These are phyloP conservation scores for Typhlomys cinereus DNA, from an alignment of 2,113 vertebrate genomes.

Conservation along the genomic window DNA sequence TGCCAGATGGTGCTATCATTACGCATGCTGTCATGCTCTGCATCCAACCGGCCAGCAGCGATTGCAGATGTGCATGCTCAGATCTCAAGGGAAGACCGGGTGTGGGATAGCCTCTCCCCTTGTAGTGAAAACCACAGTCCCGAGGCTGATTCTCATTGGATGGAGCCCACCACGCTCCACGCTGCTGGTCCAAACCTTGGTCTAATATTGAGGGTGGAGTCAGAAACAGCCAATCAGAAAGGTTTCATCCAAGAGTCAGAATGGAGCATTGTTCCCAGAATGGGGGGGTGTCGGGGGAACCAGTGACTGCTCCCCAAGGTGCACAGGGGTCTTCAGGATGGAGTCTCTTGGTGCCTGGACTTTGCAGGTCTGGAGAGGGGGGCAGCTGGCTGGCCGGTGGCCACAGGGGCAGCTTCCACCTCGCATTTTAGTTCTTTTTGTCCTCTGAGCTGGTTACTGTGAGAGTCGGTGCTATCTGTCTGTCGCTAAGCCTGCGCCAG, in stretches of 20 bases:
- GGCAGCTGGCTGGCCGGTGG: not conserved
- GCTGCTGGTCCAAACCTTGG: not conserved
- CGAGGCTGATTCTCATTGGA: not conserved
- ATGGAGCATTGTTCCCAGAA: not conserved
- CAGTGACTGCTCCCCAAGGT: too few relatives aligned
- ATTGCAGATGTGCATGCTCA: not conserved
- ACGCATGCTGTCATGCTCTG: too few relatives aligned
- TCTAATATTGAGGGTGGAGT: not conserved
- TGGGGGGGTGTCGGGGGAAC: not conserved
- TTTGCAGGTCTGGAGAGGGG: conserved; percentile 16
- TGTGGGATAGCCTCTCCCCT: not conserved
- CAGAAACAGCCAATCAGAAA: not conserved
- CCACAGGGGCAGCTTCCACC: not conserved
- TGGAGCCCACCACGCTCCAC: too few relatives aligned
- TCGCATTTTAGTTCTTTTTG: conserved; percentile 46
- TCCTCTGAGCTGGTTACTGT: not conserved
- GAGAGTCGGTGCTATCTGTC: not conserved
- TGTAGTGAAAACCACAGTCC: not conserved
- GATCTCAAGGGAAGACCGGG: accelerated
- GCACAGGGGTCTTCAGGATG: accelerated
- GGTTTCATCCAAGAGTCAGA: not conserved
- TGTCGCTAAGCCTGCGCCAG: not conserved
- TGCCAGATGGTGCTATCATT: too few relatives aligned
- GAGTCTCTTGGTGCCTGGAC: not conserved
- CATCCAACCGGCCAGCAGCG: not conserved